Conservation (phyloP, 2,113 vertebrate genomes). For the Craseonycteris thonglongyai region DNA sequence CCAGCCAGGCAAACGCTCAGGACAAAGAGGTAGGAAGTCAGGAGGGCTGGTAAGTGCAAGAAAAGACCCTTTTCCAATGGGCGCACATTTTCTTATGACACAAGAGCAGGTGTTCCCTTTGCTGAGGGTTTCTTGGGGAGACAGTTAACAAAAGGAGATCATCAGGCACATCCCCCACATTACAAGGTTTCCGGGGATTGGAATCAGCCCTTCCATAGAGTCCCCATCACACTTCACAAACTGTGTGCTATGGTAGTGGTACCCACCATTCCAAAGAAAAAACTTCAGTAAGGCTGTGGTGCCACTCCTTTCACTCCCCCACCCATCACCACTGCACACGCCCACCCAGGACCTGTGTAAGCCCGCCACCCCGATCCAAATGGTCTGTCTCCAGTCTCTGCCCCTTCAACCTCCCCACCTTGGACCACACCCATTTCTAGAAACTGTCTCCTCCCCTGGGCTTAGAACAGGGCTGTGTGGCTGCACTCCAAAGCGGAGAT, state of each 20-base stretch:
- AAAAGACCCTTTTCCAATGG: not conserved
- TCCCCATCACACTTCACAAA: not conserved
- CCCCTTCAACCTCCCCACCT: not conserved
- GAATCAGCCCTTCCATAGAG: not conserved
- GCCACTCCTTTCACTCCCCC: not conserved
- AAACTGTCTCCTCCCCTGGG: not conserved
- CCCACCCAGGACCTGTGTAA: not conserved
- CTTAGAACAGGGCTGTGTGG: not conserved
- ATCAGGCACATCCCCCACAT: not conserved
- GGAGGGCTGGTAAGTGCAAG: not conserved
- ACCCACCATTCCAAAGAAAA: not conserved
- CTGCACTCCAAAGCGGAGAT: not conserved
- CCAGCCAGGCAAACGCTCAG: not conserved
- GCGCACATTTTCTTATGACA: not conserved
- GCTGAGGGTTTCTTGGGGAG: not conserved
- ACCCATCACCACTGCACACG: not conserved
- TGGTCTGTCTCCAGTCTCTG: not conserved
- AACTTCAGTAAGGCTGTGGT: not conserved
- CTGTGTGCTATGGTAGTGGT: too few relatives aligned
- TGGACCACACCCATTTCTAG: slow-evolving; percentile 40
- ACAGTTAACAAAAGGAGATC: not conserved
- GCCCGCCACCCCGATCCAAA: not conserved
- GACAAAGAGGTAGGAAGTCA: not conserved
- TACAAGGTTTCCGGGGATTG: not conserved
- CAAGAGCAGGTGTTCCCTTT: not conserved